Conservation (phyloP, 2,113 vertebrate genomes). For the Lagopus muta region DNA sequence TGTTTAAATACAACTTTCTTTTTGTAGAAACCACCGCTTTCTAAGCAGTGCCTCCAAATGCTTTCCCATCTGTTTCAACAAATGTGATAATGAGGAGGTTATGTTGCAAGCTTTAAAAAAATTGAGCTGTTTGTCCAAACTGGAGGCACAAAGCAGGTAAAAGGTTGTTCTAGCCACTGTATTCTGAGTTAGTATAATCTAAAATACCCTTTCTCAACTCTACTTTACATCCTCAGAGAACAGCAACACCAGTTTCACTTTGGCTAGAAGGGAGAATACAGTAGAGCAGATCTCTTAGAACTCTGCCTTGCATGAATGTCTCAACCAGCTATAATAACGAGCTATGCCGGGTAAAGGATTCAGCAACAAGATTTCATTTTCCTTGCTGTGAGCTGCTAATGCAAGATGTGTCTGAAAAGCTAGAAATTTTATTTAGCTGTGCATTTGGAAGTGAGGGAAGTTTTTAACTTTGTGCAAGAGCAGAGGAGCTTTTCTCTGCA, state of each 20-base stretch:
- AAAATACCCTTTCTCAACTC: neutral
- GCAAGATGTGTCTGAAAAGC: neutral
- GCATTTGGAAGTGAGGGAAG: rapidly evolving
- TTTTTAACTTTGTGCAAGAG: neutral
- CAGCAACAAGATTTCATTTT: neutral
- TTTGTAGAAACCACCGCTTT: conserved; percentile 69
- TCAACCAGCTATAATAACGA: neutral
- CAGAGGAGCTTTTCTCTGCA: neutral
- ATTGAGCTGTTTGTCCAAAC: conserved; percentile 1
- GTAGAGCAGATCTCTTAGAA: neutral
- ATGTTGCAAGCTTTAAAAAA: conserved; percentile 58
- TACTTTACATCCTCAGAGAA: neutral
- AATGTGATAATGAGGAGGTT: conserved; percentile 81
- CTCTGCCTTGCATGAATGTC: neutral
- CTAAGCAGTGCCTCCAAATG: conserved; percentile 74
- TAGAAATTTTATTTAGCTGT: neutral
- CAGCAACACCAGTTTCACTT: neutral
- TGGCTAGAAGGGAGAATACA: neutral
- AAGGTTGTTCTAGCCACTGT: neutral
- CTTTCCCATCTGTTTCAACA: conserved; percentile 82
- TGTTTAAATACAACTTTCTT: conserved; percentile 74
- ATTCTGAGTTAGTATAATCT: neutral
- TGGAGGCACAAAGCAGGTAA: conserved; percentile 49
- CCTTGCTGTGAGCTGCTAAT: neutral
- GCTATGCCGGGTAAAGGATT: neutral